phyloP scores from a whole-genome alignment of 1,140 invertebrate species.

The Drosophila busckii region DNA sequence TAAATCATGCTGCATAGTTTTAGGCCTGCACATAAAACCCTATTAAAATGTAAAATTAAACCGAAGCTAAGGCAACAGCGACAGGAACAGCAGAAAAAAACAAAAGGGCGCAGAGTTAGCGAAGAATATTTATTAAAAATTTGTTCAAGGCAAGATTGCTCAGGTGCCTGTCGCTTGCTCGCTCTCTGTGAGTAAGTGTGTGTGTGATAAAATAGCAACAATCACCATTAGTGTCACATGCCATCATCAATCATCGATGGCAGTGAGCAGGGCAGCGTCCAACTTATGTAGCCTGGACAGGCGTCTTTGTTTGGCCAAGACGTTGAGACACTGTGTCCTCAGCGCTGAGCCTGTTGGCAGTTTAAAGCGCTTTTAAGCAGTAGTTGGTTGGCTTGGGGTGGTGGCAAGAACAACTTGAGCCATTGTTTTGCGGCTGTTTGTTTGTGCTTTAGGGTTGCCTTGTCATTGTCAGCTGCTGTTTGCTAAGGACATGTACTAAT shows the following conservation, averaged over 20 bases:
- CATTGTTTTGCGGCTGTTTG: slow-evolving; percentile 27
- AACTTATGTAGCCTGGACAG: slow-evolving; percentile 36
- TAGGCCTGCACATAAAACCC: slow-evolving; percentile 58
- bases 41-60: slow-evolving; percentile 71
- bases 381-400: slow-evolving; percentile 16
- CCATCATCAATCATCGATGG: slow-evolving; percentile 70
- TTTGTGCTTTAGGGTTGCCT: slow-evolving; percentile 23
- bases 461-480: slow-evolving; percentile 67
- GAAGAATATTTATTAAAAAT: slow-evolving; percentile 48
- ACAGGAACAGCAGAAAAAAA: neutral
- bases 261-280: slow-evolving; percentile 36
- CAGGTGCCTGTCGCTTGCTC: slow-evolving; percentile 21
- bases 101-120: slow-evolving; percentile 2
- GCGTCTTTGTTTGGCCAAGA: slow-evolving; percentile 37
- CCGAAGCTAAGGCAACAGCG: slow-evolving; percentile 11
- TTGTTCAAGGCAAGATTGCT: slow-evolving; percentile 26
- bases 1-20: slow-evolving; percentile 74
- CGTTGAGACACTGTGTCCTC: too few relatives aligned
- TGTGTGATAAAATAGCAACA: slow-evolving; percentile 74
- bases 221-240: slow-evolving; percentile 75
- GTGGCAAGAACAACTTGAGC: slow-evolving; percentile 24
- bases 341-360: slow-evolving; percentile 43
- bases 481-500: slow-evolving; percentile 55
- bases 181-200: slow-evolving; percentile 8
- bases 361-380: slow-evolving; percentile 73